Evolutionary conservation across 2,113 vertebrate species (phyloP).

Genomic region (Rattus norvegicus): GRCr8 NC_086022.1:128804001-128804500

Average conservation of each 20-base stretch:
- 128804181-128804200: conserved; percentile 60
- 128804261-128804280: conserved; percentile 73
- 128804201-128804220: conserved; percentile 77
- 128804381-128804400: conserved; percentile 51
- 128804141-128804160: conserved; percentile 74
- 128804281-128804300: conserved; percentile 67
- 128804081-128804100: conserved; percentile 74
- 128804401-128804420: conserved; percentile 22
- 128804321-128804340: conserved; percentile 71
- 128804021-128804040: conserved; percentile 75
- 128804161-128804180: conserved; percentile 57
- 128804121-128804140: conserved; percentile 64
- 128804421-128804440: background rate
- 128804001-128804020: conserved; percentile 74
- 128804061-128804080: conserved; percentile 78
- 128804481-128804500: conserved; percentile 10
- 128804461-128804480: background rate
- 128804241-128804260: conserved; percentile 39
- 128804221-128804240: background rate
- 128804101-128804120: conserved; percentile 73
- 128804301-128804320: conserved; percentile 76
- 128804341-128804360: conserved; percentile 75
- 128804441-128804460: conserved; percentile 22
- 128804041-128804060: conserved; percentile 51
- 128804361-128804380: conserved; percentile 56